Base-by-base conservation (phyloP, 2,797 vertebrate genomes). In the Chelon auratus region DNA sequence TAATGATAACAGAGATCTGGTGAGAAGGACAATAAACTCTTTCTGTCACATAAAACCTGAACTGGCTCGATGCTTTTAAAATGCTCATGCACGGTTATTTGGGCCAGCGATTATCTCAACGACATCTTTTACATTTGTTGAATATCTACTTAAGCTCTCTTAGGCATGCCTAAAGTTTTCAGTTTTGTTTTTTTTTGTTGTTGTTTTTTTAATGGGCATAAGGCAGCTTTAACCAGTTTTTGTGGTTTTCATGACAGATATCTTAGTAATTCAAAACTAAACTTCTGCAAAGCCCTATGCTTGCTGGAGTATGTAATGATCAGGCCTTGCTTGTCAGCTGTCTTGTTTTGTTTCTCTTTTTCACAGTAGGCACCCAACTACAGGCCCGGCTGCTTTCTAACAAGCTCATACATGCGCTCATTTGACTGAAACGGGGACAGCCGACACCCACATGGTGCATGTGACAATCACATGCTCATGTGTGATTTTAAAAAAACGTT, bases 341-440 rank as follows among this genome's bases (percentile, higher is more conserved):
- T 5, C 17, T 68, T 18, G 10, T 57, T 58, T 48, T 33, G 15
- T 43, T 42, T 40, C 12, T 9, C 7, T 30, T 54, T 42, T 37
- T 45, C 9, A 37, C 17, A n/a, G 4, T 18, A 10, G 30, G 1
- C 14, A 5, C 4, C 1, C 1, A 11, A 5, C 37, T 26, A 17
- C 18, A 52, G n/a, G 24, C 68, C 64, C 51, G 22, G 52, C 52
- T 40, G 48, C 47, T 62, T 42, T 12, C 11, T 51, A 63, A 70
- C 22, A 60, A 56, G 43, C 55, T 37, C 45, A 47, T 18, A 33
- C 26, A 69, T 30, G 24, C 20, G 48, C 18, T 52, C 10, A 66
- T 76, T 65, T 77, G 42, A 73, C 68, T 5, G 18, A 26, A 52
- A 68, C 71, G 45, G 24, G 20, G 26, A 58, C 56, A 75, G 62